phyloP scores from a whole-genome alignment of 2,888 invertebrate species.

The Machimus atricapillus region DNA sequence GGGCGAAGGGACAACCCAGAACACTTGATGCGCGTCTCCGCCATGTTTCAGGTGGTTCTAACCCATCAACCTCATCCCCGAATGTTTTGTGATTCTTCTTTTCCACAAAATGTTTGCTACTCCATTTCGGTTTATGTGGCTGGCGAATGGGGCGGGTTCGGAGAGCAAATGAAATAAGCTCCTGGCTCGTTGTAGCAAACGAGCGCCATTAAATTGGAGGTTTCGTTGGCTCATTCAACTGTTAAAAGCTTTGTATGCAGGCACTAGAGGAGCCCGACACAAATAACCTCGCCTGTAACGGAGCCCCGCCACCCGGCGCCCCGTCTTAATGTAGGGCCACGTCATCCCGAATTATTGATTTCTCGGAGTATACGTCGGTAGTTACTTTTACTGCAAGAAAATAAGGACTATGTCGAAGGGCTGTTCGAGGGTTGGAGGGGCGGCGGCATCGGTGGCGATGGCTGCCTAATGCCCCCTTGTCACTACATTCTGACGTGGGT shows the following conservation, averaged over 20 bases:
- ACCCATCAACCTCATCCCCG: not conserved
- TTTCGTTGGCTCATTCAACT: slow-evolving; percentile 24
- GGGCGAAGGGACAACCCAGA: not conserved
- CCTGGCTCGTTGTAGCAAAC: not conserved
- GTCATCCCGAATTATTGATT: slow-evolving; percentile 27
- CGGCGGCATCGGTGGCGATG: not conserved
- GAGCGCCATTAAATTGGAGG: slow-evolving; percentile 13
- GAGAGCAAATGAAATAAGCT: slow-evolving; percentile 7
- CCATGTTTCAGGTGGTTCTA: not conserved
- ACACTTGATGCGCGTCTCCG: not conserved
- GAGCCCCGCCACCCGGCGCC: not conserved
- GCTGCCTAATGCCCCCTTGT: not conserved
- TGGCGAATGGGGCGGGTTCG: not conserved
- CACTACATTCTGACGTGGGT: slow-evolving; percentile 12
- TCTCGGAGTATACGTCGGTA: not conserved
- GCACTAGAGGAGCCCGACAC: not conserved
- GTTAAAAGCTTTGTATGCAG: slow-evolving; percentile 24
- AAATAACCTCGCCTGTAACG: slow-evolving; percentile 5
- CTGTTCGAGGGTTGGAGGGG: not conserved
- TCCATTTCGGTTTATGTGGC: slow-evolving; percentile 10
- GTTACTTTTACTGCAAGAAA: not conserved
- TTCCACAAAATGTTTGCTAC: slow-evolving; percentile 10
- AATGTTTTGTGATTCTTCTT: not conserved
- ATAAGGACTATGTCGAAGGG: not conserved
- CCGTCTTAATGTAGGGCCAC: not conserved